Evolutionary conservation across 2,113 vertebrate genomes (phyloP).

Genomic region (Eurypyga helias): DNA sequence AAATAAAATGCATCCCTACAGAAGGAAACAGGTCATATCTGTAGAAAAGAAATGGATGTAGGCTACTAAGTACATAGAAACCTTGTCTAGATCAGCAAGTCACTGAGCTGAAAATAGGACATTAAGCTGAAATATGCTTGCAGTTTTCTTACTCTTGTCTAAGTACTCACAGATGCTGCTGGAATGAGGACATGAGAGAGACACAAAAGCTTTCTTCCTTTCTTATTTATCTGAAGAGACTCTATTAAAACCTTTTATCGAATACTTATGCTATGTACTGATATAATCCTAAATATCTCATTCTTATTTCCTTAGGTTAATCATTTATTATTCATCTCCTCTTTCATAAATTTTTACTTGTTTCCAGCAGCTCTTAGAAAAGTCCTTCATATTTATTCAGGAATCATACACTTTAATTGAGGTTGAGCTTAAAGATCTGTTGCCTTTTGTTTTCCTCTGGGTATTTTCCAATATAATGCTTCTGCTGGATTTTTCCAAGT

Average conservation of each 20-base stretch:
- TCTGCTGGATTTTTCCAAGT: not conserved
- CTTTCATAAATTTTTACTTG: not conserved
- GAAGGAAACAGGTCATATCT: not conserved
- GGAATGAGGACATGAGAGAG: not conserved
- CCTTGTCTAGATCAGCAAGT: not conserved
- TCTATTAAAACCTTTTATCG: not conserved
- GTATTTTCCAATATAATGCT: not conserved
- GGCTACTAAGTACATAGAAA: not conserved
- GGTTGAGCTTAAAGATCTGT: not conserved
- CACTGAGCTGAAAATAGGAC: not conserved
- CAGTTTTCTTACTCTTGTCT: not conserved
- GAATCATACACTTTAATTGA: not conserved
- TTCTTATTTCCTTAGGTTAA: not conserved
- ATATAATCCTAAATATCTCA: not conserved
- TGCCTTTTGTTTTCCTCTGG: not conserved
- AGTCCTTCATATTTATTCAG: slow-evolving; percentile 36
- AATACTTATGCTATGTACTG: not conserved
- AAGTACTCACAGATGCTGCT: not conserved
- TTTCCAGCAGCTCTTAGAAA: not conserved
- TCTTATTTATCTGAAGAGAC: slow-evolving; percentile 1
- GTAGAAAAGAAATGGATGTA: not conserved
- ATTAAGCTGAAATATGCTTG: not conserved
- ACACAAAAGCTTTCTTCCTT: not conserved
- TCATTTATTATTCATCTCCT: slow-evolving; percentile 30
- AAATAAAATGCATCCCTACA: not conserved